Percentiles rank a stretch among this genome's conserved stretches.
These are phyloP conservation scores for Anticlea derivata DNA, from an alignment of 2,888 invertebrate species.

Conservation along the genomic window DNA sequence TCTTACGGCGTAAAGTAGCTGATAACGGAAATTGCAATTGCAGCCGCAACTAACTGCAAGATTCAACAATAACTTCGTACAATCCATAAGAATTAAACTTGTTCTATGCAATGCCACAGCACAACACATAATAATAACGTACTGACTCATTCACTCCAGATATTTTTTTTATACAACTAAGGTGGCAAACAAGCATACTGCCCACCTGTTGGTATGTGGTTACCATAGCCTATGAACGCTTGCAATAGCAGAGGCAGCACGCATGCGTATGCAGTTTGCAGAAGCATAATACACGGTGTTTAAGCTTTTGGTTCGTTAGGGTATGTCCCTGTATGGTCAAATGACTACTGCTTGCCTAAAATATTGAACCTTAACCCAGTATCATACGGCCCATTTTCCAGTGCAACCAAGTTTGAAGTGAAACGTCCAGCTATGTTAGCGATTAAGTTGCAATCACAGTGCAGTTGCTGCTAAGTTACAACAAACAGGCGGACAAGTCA, in stretches of 20 bases:
- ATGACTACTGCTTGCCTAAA: too few species aligned
- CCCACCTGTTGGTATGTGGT: too few species aligned
- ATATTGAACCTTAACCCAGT: neutral
- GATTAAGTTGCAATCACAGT: constrained; percentile 72
- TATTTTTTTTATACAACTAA: too few species aligned
- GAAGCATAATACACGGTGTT: too few species aligned
- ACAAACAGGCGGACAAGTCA: constrained; percentile 67
- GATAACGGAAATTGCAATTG: constrained; percentile 46
- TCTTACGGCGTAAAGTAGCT: too few species aligned
- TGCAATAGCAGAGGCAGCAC: too few species aligned
- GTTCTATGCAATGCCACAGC: constrained; percentile 53
- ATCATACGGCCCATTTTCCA: neutral
- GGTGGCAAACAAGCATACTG: too few species aligned
- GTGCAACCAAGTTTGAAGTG: neutral
- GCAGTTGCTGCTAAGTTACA: constrained; percentile 55
- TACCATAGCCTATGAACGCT: too few species aligned
- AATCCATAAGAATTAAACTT: constrained; percentile 63
- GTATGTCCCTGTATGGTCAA: too few species aligned
- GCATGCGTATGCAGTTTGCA: too few species aligned
- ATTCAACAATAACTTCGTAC: constrained; percentile 47
- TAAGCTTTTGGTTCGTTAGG: too few species aligned
- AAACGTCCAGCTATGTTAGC: constrained; percentile 52
- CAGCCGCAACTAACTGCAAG: constrained; percentile 41
- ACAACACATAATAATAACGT: neutral
- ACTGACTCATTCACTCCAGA: neutral